A percentile compares a stretch with the other conserved stretches of the same genome.
Conservation (phyloP, 2,113 vertebrate species). For the Albula goreensis region DNA sequence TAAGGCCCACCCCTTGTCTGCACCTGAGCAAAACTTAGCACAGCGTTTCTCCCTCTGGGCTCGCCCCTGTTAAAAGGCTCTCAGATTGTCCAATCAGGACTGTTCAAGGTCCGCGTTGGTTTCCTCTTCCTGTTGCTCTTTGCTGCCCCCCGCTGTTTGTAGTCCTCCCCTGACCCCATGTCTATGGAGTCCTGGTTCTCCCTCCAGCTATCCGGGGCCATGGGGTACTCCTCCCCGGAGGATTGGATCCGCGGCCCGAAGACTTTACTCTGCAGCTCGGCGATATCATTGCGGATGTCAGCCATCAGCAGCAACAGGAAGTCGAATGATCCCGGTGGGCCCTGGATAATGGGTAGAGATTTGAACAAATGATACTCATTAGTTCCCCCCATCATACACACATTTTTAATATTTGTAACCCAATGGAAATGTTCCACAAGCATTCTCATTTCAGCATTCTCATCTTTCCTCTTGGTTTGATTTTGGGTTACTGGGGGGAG, state of each 20-base stretch:
- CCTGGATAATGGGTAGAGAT: constrained; percentile 64
- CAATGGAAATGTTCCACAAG: not conserved
- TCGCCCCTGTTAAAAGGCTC: constrained; percentile 38
- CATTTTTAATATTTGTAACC: not conserved
- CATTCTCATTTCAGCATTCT: not conserved
- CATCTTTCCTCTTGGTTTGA: not conserved
- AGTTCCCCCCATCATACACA: not conserved
- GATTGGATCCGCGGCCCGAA: constrained; percentile 76
- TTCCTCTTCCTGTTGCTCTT: constrained; percentile 71
- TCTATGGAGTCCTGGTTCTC: constrained; percentile 79
- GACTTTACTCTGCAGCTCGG: constrained; percentile 87
- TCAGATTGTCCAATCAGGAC: constrained; percentile 56
- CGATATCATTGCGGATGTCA: constrained; percentile 92
- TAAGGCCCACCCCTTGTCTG: not conserved
- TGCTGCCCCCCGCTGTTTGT: constrained; percentile 63
- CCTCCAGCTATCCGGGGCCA: constrained; percentile 77
- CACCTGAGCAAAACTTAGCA: not conserved
- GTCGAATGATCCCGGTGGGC: constrained; percentile 94
- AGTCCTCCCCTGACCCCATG: constrained; percentile 86
- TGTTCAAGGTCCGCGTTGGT: constrained; percentile 50
- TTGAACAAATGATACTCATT: constrained; percentile 6
- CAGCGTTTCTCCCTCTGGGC: constrained; percentile 60
- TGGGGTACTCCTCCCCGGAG: constrained; percentile 78
- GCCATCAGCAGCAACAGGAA: constrained; percentile 94
- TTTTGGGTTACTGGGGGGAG: not conserved